Conservation (phyloP, 2,797 vertebrate species). For the Aotus griseimembra region DNA sequence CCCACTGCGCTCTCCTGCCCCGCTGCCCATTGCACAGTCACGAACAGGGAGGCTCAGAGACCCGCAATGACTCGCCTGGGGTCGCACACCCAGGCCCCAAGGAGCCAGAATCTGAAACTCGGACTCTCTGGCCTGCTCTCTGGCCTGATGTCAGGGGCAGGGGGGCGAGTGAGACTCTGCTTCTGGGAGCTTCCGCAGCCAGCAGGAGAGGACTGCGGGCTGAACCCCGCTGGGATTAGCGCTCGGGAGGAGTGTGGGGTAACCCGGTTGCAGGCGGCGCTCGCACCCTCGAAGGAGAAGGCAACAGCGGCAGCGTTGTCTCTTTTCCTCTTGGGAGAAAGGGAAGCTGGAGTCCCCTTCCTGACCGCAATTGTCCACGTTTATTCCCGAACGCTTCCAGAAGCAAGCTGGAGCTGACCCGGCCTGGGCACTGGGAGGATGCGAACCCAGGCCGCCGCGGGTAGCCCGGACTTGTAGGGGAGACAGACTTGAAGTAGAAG, state of each 20-base stretch:
- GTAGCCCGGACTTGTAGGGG: background rate
- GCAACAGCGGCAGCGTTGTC: accelerated
- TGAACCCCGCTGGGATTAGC: background rate
- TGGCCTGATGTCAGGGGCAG: background rate
- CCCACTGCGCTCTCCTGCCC: background rate
- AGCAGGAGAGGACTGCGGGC: background rate
- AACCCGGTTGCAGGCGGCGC: accelerated
- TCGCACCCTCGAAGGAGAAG: no score
- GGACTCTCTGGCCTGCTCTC: background rate
- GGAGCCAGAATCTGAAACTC: background rate
- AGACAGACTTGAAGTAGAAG: background rate
- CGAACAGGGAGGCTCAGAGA: background rate
- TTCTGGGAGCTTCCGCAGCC: accelerated
- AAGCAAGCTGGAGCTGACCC: background rate
- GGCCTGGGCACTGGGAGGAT: background rate
- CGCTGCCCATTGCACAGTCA: background rate
- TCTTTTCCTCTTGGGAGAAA: background rate
- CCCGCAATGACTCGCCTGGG: accelerated
- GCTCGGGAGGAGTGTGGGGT: no score
- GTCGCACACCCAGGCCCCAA: background rate
- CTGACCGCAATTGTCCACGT: background rate
- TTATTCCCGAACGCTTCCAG: background rate
- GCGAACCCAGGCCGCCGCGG: accelerated
- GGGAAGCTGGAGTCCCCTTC: background rate
- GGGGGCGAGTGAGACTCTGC: background rate